These are phyloP conservation scores for Cherax destructor DNA, from an alignment of 1,140 invertebrate species.

Conservation along the genomic window DNA sequence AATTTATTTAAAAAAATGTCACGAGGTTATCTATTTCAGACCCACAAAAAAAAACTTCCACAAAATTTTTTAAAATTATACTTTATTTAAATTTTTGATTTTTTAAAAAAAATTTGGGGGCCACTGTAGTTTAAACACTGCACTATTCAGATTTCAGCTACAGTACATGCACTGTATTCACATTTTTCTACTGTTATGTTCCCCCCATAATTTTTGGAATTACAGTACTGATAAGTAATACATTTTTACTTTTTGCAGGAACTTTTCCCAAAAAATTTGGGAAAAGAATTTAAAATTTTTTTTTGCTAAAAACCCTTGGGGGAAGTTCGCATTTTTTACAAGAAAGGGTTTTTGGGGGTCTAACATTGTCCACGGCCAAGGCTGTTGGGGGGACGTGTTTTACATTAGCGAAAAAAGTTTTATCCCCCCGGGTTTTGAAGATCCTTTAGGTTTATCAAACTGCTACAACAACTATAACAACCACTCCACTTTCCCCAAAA, in stretches of 20 bases:
- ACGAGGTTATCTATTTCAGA: too few species aligned
- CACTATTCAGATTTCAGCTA: too few species aligned
- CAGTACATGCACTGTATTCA: too few species aligned
- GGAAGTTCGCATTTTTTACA: constrained; percentile 57
- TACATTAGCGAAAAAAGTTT: constrained; percentile 42
- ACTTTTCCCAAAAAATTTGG: constrained; percentile 59
- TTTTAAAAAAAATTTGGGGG: too few species aligned
- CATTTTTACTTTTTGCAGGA: constrained; percentile 67
- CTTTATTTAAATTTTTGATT: too few species aligned
- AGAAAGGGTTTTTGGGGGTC: constrained; percentile 55
- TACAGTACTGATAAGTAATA: too few species aligned
- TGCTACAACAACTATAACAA: constrained; percentile 44
- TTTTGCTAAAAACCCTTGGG: constrained; percentile 48
- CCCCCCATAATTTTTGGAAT: too few species aligned
- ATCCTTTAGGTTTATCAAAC: constrained; percentile 53
- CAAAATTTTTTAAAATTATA: too few species aligned
- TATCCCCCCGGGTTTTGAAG: constrained; percentile 52
- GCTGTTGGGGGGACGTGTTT: constrained; percentile 62
- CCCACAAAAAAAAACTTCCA: too few species aligned
- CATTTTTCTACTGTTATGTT: too few species aligned
- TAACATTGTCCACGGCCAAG: constrained; percentile 56
- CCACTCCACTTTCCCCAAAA: constrained; percentile 50
- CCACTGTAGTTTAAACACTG: too few species aligned
- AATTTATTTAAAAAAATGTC: too few species aligned
- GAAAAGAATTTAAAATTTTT: constrained; percentile 63